Evolutionary conservation across 2,113 vertebrate species (phyloP).

Genomic region (Dasyornis broadbenti): DNA sequence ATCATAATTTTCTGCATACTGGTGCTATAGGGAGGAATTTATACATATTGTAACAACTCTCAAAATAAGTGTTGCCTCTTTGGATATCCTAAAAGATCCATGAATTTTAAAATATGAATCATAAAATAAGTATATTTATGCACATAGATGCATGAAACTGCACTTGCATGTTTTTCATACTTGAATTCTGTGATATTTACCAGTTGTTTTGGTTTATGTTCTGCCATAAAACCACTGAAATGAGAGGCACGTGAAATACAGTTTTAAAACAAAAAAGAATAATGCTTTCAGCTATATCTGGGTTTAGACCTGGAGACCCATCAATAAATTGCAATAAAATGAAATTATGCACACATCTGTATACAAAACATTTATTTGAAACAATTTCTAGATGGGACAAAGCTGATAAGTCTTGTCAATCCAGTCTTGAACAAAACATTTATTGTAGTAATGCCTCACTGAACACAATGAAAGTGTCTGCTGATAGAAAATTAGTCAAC

Average conservation of each 20-base stretch:
- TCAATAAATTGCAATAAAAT: neutral
- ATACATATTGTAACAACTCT: neutral
- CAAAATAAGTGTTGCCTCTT: neutral
- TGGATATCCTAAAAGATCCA: neutral
- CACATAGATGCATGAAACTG: neutral
- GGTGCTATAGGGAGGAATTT: neutral
- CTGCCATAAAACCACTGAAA: neutral
- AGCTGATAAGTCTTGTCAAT: neutral
- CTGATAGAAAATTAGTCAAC: neutral
- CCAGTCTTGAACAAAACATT: neutral
- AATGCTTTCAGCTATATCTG: neutral
- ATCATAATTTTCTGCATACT: neutral
- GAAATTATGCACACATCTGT: neutral
- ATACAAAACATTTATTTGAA: neutral
- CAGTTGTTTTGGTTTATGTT: neutral
- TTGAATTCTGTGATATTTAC: neutral
- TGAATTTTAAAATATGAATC: neutral
- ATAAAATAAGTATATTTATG: neutral
- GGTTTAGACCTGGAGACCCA: neutral
- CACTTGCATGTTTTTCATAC: neutral
- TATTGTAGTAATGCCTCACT: neutral
- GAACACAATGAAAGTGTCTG: neutral
- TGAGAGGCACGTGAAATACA: neutral
- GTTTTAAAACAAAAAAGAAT: neutral
- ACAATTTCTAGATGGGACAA: neutral